Evolutionary conservation across 2,113 vertebrate species (phyloP).

Genomic region (Reinhardtius hippoglossoides): DNA sequence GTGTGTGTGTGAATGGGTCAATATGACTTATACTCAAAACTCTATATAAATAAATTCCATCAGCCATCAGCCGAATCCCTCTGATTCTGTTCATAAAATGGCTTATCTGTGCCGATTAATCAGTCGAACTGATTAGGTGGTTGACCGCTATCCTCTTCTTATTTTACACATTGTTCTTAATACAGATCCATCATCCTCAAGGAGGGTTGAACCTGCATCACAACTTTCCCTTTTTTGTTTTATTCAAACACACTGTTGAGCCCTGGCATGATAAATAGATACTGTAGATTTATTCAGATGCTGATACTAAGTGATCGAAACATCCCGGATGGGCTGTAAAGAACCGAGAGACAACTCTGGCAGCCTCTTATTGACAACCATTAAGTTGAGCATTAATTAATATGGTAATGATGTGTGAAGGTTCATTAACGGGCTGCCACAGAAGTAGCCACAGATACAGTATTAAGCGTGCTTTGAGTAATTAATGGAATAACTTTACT

Average conservation of each 20-base stretch:
- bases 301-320: slow-evolving; percentile 67
- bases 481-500: slow-evolving; percentile 86
- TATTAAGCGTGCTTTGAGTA: slow-evolving; percentile 78
- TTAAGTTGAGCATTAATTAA: slow-evolving; percentile 81
- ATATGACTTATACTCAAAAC: background rate
- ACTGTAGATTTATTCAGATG: slow-evolving; percentile 43
- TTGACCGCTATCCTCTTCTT: slow-evolving; percentile 20
- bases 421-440: slow-evolving; percentile 76
- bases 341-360: slow-evolving; percentile 60
- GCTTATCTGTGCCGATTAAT: background rate
- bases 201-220: slow-evolving; percentile 17
- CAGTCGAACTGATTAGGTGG: background rate
- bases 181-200: slow-evolving; percentile 22
- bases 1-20: background rate
- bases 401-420: slow-evolving; percentile 83
- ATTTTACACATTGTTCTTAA: slow-evolving; percentile 50
- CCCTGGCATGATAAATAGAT: slow-evolving; percentile 45
- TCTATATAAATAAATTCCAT: background rate
- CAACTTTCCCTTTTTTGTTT: slow-evolving; percentile 12
- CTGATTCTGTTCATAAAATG: background rate
- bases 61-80: background rate
- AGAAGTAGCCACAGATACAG: slow-evolving; percentile 81
- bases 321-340: slow-evolving; percentile 55
- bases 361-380: slow-evolving; percentile 76
- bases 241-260: slow-evolving; percentile 10